Percentiles rank a stretch among this genome's conserved stretches.
Evolutionary conservation across 1,140 invertebrate genomes (phyloP).

Genomic region (Chymomyza costata): DNA sequence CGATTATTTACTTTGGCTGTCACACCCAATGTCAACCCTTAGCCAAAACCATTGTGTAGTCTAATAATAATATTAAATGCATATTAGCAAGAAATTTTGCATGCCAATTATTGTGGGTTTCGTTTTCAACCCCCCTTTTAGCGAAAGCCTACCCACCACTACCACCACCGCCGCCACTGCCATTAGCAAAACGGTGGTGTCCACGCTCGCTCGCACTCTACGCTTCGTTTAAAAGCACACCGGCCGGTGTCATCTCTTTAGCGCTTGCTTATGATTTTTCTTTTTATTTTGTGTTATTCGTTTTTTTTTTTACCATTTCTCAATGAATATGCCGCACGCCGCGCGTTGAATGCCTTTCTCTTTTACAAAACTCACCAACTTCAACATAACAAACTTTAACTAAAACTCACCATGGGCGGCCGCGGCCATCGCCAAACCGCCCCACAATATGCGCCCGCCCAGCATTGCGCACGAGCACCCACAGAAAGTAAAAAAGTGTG

Average conservation of each 20-base stretch:
- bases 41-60: no score
- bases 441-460: slow-evolving; percentile 52
- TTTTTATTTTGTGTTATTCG: slow-evolving; percentile 31
- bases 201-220: no score
- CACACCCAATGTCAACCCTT: no score
- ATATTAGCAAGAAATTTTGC: slow-evolving; percentile 7
- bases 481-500: slow-evolving; percentile 41
- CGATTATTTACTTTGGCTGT: no score
- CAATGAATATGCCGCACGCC: slow-evolving; percentile 56
- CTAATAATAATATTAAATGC: slow-evolving; percentile 25
- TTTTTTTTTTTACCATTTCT: slow-evolving; percentile 53
- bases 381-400: no score
- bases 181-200: no score
- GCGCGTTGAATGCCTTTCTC: slow-evolving; percentile 59
- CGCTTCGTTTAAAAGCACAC: no score
- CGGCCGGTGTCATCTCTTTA: slow-evolving; percentile 64
- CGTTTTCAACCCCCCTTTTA: neutral
- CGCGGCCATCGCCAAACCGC: slow-evolving; percentile 17
- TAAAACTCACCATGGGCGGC: slow-evolving; percentile 36
- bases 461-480: slow-evolving; percentile 8
- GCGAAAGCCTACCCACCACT: slow-evolving; percentile 1
- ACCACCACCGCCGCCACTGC: neutral
- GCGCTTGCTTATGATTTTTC: slow-evolving; percentile 37
- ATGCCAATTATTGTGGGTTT: slow-evolving; percentile 6
- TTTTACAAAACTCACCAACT: slow-evolving; percentile 69